These are phyloP conservation scores for Ennomos erosarius DNA, from an alignment of 2,888 invertebrate genomes.

Conservation along the genomic window DNA sequence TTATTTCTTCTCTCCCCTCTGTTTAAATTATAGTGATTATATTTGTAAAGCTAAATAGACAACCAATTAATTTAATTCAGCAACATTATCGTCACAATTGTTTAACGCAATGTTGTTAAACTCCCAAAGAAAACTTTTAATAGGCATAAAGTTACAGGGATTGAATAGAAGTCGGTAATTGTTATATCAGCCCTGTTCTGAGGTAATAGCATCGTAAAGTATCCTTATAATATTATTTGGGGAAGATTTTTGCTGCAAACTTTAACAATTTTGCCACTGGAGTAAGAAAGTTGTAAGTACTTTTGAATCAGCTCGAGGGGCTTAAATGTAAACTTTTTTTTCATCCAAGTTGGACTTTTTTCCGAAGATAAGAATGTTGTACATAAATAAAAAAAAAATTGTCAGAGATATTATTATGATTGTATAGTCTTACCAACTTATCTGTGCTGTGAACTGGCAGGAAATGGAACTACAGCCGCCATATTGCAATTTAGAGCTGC, in stretches of 20 bases:
- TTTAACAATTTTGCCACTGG: constrained; percentile 55
- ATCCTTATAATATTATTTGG: constrained; percentile 58
- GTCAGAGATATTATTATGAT: too few species aligned
- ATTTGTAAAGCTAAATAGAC: too few species aligned
- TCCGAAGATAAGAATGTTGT: not conserved
- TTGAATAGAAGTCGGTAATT: constrained; percentile 65
- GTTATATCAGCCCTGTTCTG: constrained; percentile 55
- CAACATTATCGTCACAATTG: constrained; percentile 68
- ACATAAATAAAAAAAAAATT: too few species aligned
- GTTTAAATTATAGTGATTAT: too few species aligned
- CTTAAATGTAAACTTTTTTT: constrained; percentile 39
- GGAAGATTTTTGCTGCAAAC: constrained; percentile 56
- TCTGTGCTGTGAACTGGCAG: too few species aligned
- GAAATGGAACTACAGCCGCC: too few species aligned
- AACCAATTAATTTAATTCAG: constrained; percentile 63
- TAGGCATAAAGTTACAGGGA: constrained; percentile 67
- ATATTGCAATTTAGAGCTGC: too few species aligned
- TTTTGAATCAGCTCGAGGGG: constrained; percentile 46
- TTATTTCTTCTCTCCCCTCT: too few species aligned
- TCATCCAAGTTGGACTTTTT: constrained; percentile 5
- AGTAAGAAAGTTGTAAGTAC: constrained; percentile 43
- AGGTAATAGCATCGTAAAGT: constrained; percentile 60
- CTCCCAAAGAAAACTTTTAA: constrained; percentile 72
- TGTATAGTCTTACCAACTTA: too few species aligned
- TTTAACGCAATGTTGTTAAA: constrained; percentile 63